Conservation (phyloP, 2,797 vertebrate species). For the Heteromormyrus szaboi region DNA sequence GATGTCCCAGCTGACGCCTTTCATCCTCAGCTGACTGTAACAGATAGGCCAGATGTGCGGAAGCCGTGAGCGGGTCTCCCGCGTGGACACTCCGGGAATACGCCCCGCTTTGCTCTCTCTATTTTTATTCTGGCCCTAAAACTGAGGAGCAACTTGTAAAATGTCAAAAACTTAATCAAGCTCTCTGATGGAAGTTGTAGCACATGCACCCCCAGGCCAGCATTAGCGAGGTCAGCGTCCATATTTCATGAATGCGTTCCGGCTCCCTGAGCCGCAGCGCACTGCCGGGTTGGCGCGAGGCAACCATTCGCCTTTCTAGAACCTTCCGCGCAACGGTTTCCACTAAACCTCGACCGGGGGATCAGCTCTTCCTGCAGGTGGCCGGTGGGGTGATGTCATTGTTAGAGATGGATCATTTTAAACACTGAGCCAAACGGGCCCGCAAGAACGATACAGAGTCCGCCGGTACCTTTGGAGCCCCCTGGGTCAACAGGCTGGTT, state of each 20-base stretch:
- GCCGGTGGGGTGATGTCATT: not conserved
- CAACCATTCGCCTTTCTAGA: not conserved
- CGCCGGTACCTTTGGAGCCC: not conserved
- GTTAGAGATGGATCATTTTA: not conserved
- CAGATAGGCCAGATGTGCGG: constrained; percentile 49
- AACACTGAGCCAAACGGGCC: not conserved
- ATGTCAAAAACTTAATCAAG: constrained; percentile 46
- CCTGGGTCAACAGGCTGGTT: not conserved
- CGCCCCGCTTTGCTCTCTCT: constrained; percentile 17
- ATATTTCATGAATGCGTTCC: not conserved
- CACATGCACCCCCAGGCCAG: constrained; percentile 41
- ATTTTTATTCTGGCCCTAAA: constrained; percentile 46
- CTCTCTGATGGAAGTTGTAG: constrained; percentile 37
- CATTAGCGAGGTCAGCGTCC: constrained; percentile 31
- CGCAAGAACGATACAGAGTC: not conserved
- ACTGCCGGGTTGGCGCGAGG: not conserved
- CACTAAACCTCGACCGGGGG: not conserved
- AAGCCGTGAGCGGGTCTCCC: constrained; percentile 41
- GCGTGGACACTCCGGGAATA: constrained; percentile 31
- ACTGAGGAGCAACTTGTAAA: constrained; percentile 45
- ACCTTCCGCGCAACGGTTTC: not conserved
- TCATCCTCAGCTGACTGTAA: constrained; percentile 32
- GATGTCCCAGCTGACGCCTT: not conserved
- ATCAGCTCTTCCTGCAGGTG: not conserved
- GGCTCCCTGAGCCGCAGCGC: not conserved